Percentiles rank a stretch among this genome's conserved stretches.
Evolutionary conservation across 2,113 vertebrate genomes (phyloP).

Genomic region (Campylomormyrus tamandua): DNA sequence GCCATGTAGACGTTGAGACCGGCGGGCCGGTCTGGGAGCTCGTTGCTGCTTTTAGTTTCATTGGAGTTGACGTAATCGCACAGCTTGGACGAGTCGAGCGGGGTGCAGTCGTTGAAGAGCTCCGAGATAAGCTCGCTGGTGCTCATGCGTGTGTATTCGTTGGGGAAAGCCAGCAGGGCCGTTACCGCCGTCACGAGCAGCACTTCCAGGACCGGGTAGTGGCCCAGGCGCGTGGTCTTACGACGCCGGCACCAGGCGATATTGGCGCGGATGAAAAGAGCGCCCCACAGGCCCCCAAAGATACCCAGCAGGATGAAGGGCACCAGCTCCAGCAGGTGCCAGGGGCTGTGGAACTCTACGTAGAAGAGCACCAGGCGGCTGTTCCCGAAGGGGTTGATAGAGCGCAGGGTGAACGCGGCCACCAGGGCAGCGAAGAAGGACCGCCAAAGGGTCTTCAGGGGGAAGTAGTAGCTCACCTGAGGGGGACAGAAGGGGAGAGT

Average conservation of each 20-base stretch:
- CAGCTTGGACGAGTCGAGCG: slow-evolving; percentile 74
- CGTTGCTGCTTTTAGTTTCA: slow-evolving; percentile 63
- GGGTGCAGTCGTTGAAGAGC: slow-evolving; percentile 78
- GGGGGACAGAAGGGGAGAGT: not conserved
- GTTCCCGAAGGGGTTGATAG: slow-evolving; percentile 82
- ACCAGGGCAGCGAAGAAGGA: slow-evolving; percentile 80
- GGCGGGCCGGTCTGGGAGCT: slow-evolving; percentile 66
- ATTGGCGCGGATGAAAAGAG: slow-evolving; percentile 77
- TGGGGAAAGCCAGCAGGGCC: slow-evolving; percentile 73
- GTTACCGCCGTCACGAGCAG: slow-evolving; percentile 70
- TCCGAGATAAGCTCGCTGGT: slow-evolving; percentile 80
- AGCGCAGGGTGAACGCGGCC: slow-evolving; percentile 76
- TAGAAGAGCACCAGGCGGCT: slow-evolving; percentile 81
- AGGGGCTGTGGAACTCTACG: slow-evolving; percentile 76
- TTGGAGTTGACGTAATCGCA: slow-evolving; percentile 70
- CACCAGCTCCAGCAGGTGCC: slow-evolving; percentile 75
- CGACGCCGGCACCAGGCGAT: slow-evolving; percentile 78
- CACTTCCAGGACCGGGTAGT: slow-evolving; percentile 74
- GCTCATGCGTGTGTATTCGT: slow-evolving; percentile 76
- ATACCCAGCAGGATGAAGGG: slow-evolving; percentile 75
- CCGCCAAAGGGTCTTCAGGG: slow-evolving; percentile 78
- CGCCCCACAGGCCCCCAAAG: slow-evolving; percentile 80
- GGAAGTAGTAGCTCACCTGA: slow-evolving; percentile 83
- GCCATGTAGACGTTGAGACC: slow-evolving; percentile 63
- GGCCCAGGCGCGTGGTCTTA: slow-evolving; percentile 71